Percentiles rank a stretch among this genome's conserved stretches.
phyloP scores from a whole-genome alignment of 2,797 vertebrate species.

The Nyctalus aviator region DNA sequence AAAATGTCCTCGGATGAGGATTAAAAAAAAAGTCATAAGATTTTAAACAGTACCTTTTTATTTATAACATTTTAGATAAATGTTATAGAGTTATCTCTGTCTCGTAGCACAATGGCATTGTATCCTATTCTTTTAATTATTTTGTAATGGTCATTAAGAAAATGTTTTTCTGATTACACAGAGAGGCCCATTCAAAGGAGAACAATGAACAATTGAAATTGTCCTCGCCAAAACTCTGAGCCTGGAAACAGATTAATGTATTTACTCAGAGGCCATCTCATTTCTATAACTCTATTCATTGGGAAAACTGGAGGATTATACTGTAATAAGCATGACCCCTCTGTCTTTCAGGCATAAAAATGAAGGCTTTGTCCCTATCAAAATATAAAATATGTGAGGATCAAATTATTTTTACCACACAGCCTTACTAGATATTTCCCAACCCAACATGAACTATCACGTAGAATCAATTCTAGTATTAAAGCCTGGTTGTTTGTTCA shows the following conservation, averaged over 20 bases:
- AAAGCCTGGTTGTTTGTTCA: constrained; percentile 1
- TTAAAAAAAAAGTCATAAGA: too few species aligned
- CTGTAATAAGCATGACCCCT: constrained; percentile 46
- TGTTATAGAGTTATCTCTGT: background rate
- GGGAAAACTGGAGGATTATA: constrained; percentile 53
- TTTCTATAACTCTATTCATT: constrained; percentile 67
- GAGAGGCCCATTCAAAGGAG: constrained; percentile 49
- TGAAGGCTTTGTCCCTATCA: constrained; percentile 64
- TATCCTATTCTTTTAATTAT: constrained; percentile 57
- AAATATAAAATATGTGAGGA: constrained; percentile 25
- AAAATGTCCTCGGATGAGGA: too few species aligned
- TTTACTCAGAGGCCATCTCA: constrained; percentile 59
- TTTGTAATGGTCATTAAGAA: constrained; percentile 64
- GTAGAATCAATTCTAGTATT: background rate
- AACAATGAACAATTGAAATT: constrained; percentile 67
- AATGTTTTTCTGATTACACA: constrained; percentile 64
- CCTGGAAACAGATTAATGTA: constrained; percentile 46
- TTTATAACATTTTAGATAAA: constrained; percentile 27
- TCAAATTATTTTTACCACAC: constrained; percentile 48
- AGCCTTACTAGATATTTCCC: constrained; percentile 8
- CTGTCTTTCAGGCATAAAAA: constrained; percentile 67
- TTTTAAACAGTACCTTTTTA: background rate
- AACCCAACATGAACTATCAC: background rate
- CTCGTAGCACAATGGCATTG: background rate
- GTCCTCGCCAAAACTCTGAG: constrained; percentile 24